phyloP scores from a whole-genome alignment of 2,113 vertebrate genomes.

The Tonatia bakeri region DNA sequence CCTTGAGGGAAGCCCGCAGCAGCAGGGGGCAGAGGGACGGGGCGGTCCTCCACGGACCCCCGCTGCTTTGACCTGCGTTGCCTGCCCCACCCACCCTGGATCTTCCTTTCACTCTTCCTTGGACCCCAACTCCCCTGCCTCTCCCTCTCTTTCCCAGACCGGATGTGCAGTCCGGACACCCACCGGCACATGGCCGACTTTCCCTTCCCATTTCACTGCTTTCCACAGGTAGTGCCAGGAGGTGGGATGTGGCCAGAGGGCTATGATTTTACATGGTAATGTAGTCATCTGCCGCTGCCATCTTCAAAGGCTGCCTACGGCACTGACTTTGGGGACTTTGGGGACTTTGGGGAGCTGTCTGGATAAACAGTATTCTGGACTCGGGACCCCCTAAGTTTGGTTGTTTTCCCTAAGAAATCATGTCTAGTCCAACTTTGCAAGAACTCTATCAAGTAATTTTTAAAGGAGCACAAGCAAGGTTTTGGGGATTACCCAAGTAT shows the following conservation, averaged over 20 bases:
- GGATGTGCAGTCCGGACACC: not conserved
- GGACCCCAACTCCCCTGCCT: not conserved
- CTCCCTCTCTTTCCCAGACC: too few relatives aligned
- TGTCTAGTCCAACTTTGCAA: not conserved
- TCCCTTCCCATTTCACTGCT: not conserved
- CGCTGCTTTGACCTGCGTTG: not conserved
- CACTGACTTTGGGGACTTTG: not conserved
- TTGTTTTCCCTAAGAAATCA: not conserved
- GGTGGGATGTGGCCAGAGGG: not conserved
- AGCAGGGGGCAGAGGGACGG: too few relatives aligned
- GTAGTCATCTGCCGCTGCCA: too few relatives aligned
- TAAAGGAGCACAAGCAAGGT: not conserved
- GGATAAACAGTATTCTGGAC: not conserved
- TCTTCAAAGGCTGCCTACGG: not conserved
- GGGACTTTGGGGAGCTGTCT: not conserved
- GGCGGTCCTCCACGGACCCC: not conserved
- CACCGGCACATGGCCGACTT: not conserved
- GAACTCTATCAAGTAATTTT: not conserved
- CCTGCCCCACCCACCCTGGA: accelerated
- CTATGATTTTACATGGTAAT: not conserved
- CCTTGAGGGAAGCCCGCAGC: not conserved
- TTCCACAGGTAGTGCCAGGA: too few relatives aligned
- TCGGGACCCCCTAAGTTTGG: not conserved
- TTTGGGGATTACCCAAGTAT: not conserved
- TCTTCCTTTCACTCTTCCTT: not conserved